These are phyloP conservation scores for Amblyjoppa proteus DNA, from an alignment of 2,888 invertebrate genomes.

Conservation along the genomic window DNA sequence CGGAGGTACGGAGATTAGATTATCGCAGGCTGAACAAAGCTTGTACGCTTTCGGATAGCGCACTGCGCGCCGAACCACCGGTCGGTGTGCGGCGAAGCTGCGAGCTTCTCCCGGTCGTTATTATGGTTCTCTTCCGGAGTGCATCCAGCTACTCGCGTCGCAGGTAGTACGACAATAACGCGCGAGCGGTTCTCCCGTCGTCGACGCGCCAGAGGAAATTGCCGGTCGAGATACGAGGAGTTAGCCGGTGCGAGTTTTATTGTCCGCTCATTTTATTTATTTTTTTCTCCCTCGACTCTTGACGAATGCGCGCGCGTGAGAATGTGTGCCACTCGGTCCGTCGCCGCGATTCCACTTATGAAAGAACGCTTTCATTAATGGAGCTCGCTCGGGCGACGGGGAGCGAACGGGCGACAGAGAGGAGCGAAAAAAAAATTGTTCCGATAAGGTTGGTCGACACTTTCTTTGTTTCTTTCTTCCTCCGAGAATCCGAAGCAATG, in stretches of 20 bases:
- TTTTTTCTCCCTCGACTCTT: slow-evolving; percentile 34
- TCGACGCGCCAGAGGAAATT: slow-evolving; percentile 59
- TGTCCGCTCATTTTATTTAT: slow-evolving; percentile 67
- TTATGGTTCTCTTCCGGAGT: slow-evolving; percentile 66
- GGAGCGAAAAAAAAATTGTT: slow-evolving; percentile 29
- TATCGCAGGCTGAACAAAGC: slow-evolving; percentile 47
- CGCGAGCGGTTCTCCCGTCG: slow-evolving; percentile 4
- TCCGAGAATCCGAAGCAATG: slow-evolving; percentile 62
- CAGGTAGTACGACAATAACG: slow-evolving; percentile 66
- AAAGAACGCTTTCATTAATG: slow-evolving; percentile 82
- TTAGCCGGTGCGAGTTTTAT: slow-evolving; percentile 72
- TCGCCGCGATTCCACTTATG: slow-evolving; percentile 67
- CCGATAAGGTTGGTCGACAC: slow-evolving; percentile 48
- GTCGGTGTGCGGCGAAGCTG: slow-evolving; percentile 27
- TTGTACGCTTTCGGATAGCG: slow-evolving; percentile 22
- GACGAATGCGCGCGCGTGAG: slow-evolving; percentile 11
- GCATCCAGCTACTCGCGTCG: slow-evolving; percentile 23
- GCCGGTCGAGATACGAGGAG: slow-evolving; percentile 54
- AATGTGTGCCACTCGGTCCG: background rate
- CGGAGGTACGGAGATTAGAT: slow-evolving; percentile 55
- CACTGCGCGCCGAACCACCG: slow-evolving; percentile 1
- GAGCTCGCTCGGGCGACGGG: slow-evolving; percentile 48
- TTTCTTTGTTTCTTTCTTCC: slow-evolving; percentile 47
- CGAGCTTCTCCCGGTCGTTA: slow-evolving; percentile 24
- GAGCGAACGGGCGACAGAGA: slow-evolving; percentile 19